A percentile compares a stretch with the other conserved stretches of the same genome.
phyloP scores from a whole-genome alignment of 2,113 vertebrate species.

The Crotophaga sulcirostris region DNA sequence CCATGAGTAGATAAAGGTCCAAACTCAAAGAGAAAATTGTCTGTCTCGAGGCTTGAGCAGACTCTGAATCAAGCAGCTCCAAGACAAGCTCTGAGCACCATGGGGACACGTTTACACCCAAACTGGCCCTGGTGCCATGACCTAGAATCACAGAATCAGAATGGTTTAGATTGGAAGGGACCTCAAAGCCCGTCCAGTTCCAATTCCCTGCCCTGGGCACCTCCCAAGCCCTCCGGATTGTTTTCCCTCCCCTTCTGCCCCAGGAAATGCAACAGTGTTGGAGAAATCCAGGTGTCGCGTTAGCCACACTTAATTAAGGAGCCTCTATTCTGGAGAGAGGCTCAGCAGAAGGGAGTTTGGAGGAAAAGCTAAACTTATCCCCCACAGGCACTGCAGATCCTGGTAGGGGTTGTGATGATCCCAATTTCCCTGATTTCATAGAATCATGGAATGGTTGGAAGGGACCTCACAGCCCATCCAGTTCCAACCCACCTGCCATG shows the following conservation, averaged over 20 bases:
- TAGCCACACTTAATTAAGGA: conserved; percentile 28
- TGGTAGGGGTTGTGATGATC: rapidly evolving
- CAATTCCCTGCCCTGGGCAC: no score
- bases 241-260: not conserved
- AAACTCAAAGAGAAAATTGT: not conserved
- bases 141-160: no score
- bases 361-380: not conserved
- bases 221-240: no score
- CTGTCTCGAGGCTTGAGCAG: not conserved
- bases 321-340: not conserved
- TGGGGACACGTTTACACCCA: rapidly evolving
- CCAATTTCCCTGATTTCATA: not conserved
- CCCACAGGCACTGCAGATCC: not conserved
- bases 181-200: no score
- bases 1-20: not conserved
- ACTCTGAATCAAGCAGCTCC: no score
- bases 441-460: no score
- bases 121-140: no score
- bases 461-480: no score
- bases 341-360: not conserved
- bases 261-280: not conserved
- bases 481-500: no score
- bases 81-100: not conserved
- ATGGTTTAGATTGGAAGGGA: no score
- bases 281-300: conserved; percentile 2